Evolutionary conservation across 2,113 vertebrate species (phyloP), one percentile per base, ranked within the genome.

Genomic region (Xiphophorus hellerii): DNA sequence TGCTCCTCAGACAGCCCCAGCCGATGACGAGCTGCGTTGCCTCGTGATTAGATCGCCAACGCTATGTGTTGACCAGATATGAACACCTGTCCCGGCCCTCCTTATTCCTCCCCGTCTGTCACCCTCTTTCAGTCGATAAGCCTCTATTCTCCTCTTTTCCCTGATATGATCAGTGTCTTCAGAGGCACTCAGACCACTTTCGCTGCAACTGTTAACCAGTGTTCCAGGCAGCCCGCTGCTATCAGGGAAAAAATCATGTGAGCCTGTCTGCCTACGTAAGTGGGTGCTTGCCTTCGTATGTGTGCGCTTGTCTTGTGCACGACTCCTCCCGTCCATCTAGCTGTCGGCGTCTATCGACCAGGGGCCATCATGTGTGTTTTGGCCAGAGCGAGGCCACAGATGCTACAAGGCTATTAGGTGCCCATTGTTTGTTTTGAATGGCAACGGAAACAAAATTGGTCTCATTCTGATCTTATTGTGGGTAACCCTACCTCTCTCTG

Each of bases 361-460:
- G 90, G 51, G 84, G 82, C 87, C 92, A 90, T 89, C 81, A 87
- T 88, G 89, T 87, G 86, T 93, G 92, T 92, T 90, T 89, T 82
- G 86, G 88, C 77, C 84, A 15, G 72, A 84, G 82, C 76, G 78
- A 89, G 89, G 92, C 89, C 91, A 90, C 94, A 94, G 94, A 95
- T 94, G 95, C 93, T 89, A 75, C 76, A 79, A 82, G 90, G 91
- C 94, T 94, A 94, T 95, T 95, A 95, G 93, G 89, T 93, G 90
- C 92, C 92, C 93, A 94, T 94, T 95, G 95, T 95, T 95, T 95
- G 94, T 95, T 95, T 95, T 94, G 93, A 94, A 95, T 94, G 94
- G 93, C 90, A 93, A 93, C 93, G 87, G 93, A 95, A 94, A 94
- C 93, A 92, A 92, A 94, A 94, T 95, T 95, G 93, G 93, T 91